phyloP scores from a whole-genome alignment of 2,113 vertebrate species.

The Sorex araneus region DNA sequence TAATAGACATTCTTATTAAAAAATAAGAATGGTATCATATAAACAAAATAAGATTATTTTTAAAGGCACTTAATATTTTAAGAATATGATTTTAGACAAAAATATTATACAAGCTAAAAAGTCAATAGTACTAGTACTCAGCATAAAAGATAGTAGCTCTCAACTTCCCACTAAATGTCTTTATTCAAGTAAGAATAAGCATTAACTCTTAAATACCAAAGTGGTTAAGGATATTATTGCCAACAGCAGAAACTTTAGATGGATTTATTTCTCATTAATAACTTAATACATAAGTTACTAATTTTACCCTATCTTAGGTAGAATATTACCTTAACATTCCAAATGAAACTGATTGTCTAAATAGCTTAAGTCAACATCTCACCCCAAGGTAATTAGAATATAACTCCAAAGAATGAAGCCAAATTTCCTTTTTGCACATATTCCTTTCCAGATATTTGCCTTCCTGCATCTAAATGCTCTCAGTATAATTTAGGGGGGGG shows the following conservation, averaged over 20 bases:
- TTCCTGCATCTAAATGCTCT: background rate
- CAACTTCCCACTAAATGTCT: background rate
- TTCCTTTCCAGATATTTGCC: background rate
- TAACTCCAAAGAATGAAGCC: background rate
- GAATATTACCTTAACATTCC: background rate
- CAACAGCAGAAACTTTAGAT: slow-evolving; percentile 42
- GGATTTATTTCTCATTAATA: slow-evolving; percentile 47
- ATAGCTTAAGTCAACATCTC: background rate
- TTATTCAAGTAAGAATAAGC: background rate
- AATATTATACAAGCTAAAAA: background rate
- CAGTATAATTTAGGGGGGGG: background rate
- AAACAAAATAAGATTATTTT: slow-evolving; percentile 47
- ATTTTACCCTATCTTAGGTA: background rate
- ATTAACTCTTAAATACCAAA: background rate
- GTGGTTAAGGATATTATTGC: background rate
- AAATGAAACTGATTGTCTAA: slow-evolving; percentile 50
- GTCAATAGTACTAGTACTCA: background rate
- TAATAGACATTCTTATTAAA: too few species aligned
- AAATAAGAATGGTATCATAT: background rate
- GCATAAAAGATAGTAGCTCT: slow-evolving; percentile 35
- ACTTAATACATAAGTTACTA: slow-evolving; percentile 24
- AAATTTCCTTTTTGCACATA: background rate
- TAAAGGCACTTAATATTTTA: background rate
- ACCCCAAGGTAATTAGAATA: background rate
- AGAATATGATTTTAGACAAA: background rate